Percentiles rank a stretch among this genome's conserved stretches.
These are phyloP conservation scores for Enteromius fasciolatus DNA, from an alignment of 2,797 vertebrate genomes.

Conservation along the genomic window DNA sequence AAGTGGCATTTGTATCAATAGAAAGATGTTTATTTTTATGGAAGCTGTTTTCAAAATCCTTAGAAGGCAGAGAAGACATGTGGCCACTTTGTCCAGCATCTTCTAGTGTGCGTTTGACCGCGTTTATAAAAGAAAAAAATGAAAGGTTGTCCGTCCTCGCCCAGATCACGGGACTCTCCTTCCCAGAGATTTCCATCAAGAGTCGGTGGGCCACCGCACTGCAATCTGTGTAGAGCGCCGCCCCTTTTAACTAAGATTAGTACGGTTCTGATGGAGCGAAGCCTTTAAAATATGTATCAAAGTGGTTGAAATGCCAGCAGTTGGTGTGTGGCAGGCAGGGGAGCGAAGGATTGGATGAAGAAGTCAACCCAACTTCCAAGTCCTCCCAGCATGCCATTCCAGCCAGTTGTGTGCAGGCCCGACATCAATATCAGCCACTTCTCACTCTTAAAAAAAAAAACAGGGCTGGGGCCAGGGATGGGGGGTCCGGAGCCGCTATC, in stretches of 20 bases:
- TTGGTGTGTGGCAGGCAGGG: conserved; percentile 74
- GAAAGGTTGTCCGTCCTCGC: conserved; percentile 56
- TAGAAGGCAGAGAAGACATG: background rate
- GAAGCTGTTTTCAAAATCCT: background rate
- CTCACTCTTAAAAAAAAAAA: conserved; percentile 58
- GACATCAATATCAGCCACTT: conserved; percentile 66
- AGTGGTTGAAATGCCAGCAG: conserved; percentile 79
- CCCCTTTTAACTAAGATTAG: conserved; percentile 80
- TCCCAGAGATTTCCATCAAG: conserved; percentile 64
- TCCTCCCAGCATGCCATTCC: conserved; percentile 73
- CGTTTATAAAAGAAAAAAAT: conserved; percentile 58
- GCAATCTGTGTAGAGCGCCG: conserved; percentile 66
- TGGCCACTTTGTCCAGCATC: background rate
- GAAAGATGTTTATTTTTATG: background rate
- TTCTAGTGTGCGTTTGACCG: conserved; percentile 28
- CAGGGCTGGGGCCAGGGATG: conserved; percentile 49
- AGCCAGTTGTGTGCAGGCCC: conserved; percentile 71
- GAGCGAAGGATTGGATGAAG: conserved; percentile 73
- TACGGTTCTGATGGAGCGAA: conserved; percentile 72
- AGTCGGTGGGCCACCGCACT: conserved; percentile 61
- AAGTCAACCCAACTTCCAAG: conserved; percentile 79
- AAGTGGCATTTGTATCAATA: background rate
- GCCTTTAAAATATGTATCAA: conserved; percentile 82
- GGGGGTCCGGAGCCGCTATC: conserved; percentile 64
- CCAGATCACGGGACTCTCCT: conserved; percentile 67